These are phyloP conservation scores for Apamea anceps DNA, from an alignment of 2,888 invertebrate genomes.

Conservation along the genomic window DNA sequence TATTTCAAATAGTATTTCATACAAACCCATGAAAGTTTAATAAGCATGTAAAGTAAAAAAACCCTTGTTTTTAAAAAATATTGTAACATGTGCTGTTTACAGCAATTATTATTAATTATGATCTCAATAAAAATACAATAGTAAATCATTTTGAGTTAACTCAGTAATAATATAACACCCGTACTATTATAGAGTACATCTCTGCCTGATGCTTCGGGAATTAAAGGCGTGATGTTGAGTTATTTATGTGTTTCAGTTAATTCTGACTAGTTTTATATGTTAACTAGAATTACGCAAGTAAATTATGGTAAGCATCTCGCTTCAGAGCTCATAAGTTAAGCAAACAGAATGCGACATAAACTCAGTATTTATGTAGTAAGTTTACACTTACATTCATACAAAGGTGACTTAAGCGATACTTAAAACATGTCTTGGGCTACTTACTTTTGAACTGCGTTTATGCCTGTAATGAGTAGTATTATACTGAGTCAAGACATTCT, in stretches of 20 bases:
- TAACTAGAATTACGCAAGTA: background rate
- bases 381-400: constrained; percentile 1
- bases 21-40: background rate
- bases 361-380: constrained; percentile 20
- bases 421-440: background rate
- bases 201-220: background rate
- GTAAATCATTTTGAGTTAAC: background rate
- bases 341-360: constrained; percentile 18
- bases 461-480: background rate
- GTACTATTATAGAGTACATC: background rate
- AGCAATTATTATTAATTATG: background rate
- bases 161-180: background rate
- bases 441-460: background rate
- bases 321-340: constrained; percentile 10
- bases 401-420: constrained; percentile 1
- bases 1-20: constrained; percentile 17
- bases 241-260: background rate
- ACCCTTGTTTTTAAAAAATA: background rate
- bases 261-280: background rate
- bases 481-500: background rate
- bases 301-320: background rate
- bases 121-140: background rate
- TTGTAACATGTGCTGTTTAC: background rate
- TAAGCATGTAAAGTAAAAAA: background rate
- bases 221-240: background rate